Evolutionary conservation across 1,140 invertebrate genomes (phyloP), one percentile per base, ranked within the genome.

Genomic region (Ladona fulva): DNA sequence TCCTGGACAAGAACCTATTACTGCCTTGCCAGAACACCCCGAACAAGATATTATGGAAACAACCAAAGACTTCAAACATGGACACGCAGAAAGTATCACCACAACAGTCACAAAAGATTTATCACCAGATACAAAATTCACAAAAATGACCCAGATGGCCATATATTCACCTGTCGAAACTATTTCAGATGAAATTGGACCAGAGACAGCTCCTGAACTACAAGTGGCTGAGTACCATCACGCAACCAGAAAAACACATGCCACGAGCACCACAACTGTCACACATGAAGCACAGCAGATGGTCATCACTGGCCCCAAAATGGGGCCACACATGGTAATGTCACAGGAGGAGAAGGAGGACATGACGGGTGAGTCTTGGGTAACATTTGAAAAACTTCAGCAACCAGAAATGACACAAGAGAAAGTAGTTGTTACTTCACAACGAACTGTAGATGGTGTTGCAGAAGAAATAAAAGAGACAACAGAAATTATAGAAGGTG

Each of bases 321-420:
- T 66, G 52, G 52, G 52, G 52, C 52, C 52, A 19, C 52, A 66
- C 52, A 66, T 66, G 52, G 52, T 66, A 66, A 75, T 75, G 29
- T 25, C 74, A 14, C 24, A 75, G 74, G 74, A 75, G 29, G 29
- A 75, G 29, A 37, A 25, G 74, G 74, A 25, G 29, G 74, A 75
- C 29, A 37, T 25, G 29, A 75, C 24, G 12, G 74, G 24, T 25
- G 74, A 75, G 74, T 24, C 24, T 25, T 25, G 29, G 74, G 29
- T 25, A 24, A 24, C 74, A 75, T 37, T 25, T 25, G 74, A 75
- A 22, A 24, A 22, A 75, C n/a, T 37, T 75, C 12, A 75, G 24
- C 74, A 75, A 24, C 24, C 24, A 75, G 74, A 75, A 25, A 37
- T 25, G 16, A 19, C 24, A 24, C 74, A 25, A 24, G 74, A 75